Conservation (phyloP, 2,888 invertebrate species). For the Blastobasis adustella region DNA sequence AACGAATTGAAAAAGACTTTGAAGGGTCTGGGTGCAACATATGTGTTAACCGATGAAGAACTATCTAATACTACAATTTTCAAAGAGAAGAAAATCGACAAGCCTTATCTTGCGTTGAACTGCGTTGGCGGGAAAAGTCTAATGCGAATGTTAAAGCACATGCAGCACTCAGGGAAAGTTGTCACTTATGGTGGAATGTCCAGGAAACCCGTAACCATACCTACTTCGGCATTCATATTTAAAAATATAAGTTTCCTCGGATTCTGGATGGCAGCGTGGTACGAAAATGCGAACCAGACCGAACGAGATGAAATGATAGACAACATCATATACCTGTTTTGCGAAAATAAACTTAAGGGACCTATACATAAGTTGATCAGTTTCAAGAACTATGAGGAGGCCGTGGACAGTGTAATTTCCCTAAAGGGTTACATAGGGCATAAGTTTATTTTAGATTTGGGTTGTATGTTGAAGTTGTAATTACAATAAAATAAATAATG, state of each 20-base stretch:
- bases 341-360: constrained; percentile 80
- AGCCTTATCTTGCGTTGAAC: constrained; percentile 91
- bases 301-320: constrained; percentile 83
- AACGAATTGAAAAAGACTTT: constrained; percentile 80
- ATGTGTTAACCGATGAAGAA: constrained; percentile 83
- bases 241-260: constrained; percentile 89
- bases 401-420: constrained; percentile 78
- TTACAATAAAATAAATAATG: too few relatives aligned
- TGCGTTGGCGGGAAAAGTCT: constrained; percentile 94
- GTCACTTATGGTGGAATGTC: constrained; percentile 99
- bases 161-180: constrained; percentile 85
- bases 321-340: constrained; percentile 83
- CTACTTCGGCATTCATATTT: constrained; percentile 87
- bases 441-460: constrained; percentile 83
- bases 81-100: constrained; percentile 66
- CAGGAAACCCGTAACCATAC: constrained; percentile 90
- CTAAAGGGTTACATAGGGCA: constrained; percentile 81
- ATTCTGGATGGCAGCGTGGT: constrained; percentile 98
- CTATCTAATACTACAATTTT: constrained; percentile 53
- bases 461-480: constrained; percentile 5
- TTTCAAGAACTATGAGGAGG: constrained; percentile 83
- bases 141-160: constrained; percentile 85
- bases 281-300: constrained; percentile 75
- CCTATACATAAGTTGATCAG: constrained; percentile 85
- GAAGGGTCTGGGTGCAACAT: constrained; percentile 85